phyloP scores from a whole-genome alignment of 2,113 vertebrate species.

The Hippocampus comes region DNA sequence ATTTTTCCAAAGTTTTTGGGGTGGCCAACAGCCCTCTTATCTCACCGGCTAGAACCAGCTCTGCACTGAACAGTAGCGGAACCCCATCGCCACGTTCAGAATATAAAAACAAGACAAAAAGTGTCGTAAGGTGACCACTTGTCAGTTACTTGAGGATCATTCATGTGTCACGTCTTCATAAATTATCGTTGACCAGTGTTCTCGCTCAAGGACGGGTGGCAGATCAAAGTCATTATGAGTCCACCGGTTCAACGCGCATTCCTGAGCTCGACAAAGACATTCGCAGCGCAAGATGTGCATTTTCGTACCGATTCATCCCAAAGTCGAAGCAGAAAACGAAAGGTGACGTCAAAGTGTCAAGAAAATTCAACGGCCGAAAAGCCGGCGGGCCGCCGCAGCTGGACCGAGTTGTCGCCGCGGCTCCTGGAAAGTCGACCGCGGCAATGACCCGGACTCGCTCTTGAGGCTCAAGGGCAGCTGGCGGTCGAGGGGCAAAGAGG shows the following conservation, averaged over 20 bases:
- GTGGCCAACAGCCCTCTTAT: too few species aligned
- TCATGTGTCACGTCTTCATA: too few species aligned
- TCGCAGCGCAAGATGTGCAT: neutral
- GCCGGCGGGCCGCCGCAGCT: too few species aligned
- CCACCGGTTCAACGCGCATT: neutral
- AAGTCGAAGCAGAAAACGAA: constrained; percentile 1
- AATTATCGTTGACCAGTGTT: too few species aligned
- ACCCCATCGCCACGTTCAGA: too few species aligned
- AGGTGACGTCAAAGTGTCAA: neutral
- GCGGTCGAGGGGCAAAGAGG: neutral
- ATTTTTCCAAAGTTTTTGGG: too few species aligned
- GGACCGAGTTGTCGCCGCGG: neutral
- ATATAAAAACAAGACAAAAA: too few species aligned
- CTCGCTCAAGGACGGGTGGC: neutral
- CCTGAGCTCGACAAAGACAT: neutral
- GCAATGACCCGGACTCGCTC: neutral
- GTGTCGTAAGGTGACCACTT: too few species aligned
- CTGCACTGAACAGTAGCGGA: too few species aligned
- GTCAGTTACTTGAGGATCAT: too few species aligned
- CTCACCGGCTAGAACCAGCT: too few species aligned
- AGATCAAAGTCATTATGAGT: neutral
- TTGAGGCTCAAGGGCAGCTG: neutral
- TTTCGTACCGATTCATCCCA: neutral
- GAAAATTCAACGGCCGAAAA: constrained; percentile 5
- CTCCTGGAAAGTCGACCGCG: neutral